Conservation (phyloP, 37 sponge, comb jelly and placozoan species). For the Haliclona indistincta region DNA sequence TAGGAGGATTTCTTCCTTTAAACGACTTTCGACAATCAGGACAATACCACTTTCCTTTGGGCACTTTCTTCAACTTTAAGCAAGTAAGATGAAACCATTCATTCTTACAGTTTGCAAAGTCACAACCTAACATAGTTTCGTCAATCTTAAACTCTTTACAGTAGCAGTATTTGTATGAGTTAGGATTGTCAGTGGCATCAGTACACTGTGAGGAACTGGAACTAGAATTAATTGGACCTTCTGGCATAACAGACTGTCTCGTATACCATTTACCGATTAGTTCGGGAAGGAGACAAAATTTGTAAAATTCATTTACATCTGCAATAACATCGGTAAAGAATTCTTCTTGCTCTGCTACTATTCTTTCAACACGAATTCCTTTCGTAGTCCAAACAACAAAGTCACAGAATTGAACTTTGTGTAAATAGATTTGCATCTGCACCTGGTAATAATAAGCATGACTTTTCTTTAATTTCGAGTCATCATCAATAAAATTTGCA, state of each 20-base stretch:
- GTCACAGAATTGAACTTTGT: neutral
- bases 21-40: conserved; percentile 36
- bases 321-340: neutral
- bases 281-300: conserved; percentile 35
- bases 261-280: conserved; percentile 56
- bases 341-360: neutral
- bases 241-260: neutral
- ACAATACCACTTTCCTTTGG: conserved; percentile 64
- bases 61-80: conserved; percentile 30
- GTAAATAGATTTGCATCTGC: neutral
- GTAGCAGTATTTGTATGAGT: conserved; percentile 19
- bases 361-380: neutral
- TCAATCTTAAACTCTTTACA: conserved; percentile 20
- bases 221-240: neutral
- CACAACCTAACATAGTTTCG: conserved; percentile 34
- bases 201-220: neutral
- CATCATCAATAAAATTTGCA: neutral
- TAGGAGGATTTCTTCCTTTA: neutral
- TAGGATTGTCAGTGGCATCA: neutral
- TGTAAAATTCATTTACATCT: conserved; percentile 13
- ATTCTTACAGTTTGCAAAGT: conserved; percentile 21
- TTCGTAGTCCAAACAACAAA: conserved; percentile 17
- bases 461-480: neutral
- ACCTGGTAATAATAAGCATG: neutral
- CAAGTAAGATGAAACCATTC: conserved; percentile 55